phyloP scores from a whole-genome alignment of 2,797 vertebrate genomes.

The Anableps anableps region DNA sequence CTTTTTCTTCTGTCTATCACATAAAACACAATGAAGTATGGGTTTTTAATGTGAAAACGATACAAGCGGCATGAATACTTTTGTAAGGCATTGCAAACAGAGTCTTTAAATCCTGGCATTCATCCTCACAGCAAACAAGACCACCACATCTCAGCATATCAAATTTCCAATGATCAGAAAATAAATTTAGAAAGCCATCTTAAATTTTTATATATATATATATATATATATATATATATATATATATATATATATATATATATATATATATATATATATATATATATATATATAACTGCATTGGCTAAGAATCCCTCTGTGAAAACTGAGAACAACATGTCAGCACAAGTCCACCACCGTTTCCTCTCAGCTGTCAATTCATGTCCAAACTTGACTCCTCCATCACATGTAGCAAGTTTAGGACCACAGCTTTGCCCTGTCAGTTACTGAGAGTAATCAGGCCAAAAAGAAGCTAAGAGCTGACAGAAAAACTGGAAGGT shows the following conservation, averaged over 20 bases:
- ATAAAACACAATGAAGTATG: not conserved
- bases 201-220: not conserved
- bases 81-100: not conserved
- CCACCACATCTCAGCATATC: not conserved
- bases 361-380: conserved; percentile 60
- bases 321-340: not conserved
- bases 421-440: conserved; percentile 36
- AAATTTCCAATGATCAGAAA: not conserved
- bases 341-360: not conserved
- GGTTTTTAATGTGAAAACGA: not conserved
- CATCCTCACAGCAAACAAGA: not conserved
- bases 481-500: conserved; percentile 29
- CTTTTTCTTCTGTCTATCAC: not conserved
- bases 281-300: not conserved
- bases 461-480: conserved; percentile 40
- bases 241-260: not conserved
- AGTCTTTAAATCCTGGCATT: not conserved
- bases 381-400: conserved; percentile 46
- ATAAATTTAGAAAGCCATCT: not conserved
- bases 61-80: too few species aligned
- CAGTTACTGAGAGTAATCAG: conserved; percentile 45
- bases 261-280: not conserved
- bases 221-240: not conserved
- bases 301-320: not conserved
- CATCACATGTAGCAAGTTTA: conserved; percentile 54